phyloP scores from a whole-genome alignment of 2,888 invertebrate genomes.

The Drosophila limbata region DNA sequence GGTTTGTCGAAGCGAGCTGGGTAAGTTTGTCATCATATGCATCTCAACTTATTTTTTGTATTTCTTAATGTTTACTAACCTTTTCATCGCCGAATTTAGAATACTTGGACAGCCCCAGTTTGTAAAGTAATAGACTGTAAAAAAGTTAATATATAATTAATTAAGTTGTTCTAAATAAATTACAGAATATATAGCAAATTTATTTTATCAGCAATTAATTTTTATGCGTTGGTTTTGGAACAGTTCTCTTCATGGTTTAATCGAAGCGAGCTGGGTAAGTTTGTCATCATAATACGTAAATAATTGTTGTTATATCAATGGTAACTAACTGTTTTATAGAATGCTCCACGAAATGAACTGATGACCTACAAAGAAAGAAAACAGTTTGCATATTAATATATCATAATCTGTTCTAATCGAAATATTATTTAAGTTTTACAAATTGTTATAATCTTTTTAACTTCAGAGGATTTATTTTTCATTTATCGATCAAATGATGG shows the following conservation, averaged over 20 bases:
- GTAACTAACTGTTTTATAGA: background rate
- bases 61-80: background rate
- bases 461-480: conserved; percentile 6
- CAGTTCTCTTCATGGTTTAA: conserved; percentile 72
- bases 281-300: conserved; percentile 48
- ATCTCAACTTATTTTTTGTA: background rate
- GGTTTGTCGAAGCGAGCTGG: conserved; percentile 78
- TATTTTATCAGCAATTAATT: too few species aligned
- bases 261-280: conserved; percentile 80
- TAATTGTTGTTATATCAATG: too few species aligned
- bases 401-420: background rate
- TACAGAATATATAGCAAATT: too few species aligned
- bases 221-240: conserved; percentile 35
- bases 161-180: too few species aligned
- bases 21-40: conserved; percentile 62
- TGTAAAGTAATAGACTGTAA: too few species aligned
- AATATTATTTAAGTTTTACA: too few species aligned
- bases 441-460: too few species aligned
- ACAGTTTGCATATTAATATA: background rate
- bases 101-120: too few species aligned
- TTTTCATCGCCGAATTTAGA: background rate
- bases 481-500: conserved; percentile 18
- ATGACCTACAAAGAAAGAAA: too few species aligned
- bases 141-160: too few species aligned
- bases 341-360: background rate